Evolutionary conservation across 2,797 vertebrate species (phyloP).

Genomic region (Falco rusticolus): DNA sequence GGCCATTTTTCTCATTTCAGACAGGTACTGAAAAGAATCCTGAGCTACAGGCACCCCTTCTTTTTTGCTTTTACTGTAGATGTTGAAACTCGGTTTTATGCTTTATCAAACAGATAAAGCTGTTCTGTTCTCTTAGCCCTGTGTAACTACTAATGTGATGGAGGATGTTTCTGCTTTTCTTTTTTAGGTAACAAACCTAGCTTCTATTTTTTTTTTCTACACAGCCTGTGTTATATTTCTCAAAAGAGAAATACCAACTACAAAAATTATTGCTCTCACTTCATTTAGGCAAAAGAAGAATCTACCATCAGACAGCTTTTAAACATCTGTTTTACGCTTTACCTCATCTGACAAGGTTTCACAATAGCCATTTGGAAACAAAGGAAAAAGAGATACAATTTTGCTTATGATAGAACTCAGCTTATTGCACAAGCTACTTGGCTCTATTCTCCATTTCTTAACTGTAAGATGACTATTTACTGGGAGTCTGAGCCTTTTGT

Average conservation of each 20-base stretch:
- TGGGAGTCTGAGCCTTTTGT: not conserved
- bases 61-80: not conserved
- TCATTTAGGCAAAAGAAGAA: conserved; percentile 1
- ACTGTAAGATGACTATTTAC: not conserved
- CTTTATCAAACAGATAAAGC: not conserved
- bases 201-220: too few species aligned
- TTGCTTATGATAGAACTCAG: not conserved
- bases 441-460: not conserved
- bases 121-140: not conserved
- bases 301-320: not conserved
- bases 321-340: not conserved
- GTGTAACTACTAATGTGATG: not conserved
- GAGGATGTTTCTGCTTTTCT: not conserved
- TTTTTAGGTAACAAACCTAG: not conserved
- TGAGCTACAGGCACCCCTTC: not conserved
- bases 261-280: not conserved
- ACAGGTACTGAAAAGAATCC: conserved; percentile 21
- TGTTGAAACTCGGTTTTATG: not conserved
- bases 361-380: not conserved
- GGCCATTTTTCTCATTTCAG: conserved; percentile 40
- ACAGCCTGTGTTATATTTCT: not conserved
- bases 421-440: not conserved
- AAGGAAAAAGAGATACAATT: not conserved
- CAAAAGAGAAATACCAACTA: conserved; percentile 1
- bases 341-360: not conserved